Base-by-base conservation (phyloP, 2,888 invertebrate genomes). In the Phaonia tiefii region DNA sequence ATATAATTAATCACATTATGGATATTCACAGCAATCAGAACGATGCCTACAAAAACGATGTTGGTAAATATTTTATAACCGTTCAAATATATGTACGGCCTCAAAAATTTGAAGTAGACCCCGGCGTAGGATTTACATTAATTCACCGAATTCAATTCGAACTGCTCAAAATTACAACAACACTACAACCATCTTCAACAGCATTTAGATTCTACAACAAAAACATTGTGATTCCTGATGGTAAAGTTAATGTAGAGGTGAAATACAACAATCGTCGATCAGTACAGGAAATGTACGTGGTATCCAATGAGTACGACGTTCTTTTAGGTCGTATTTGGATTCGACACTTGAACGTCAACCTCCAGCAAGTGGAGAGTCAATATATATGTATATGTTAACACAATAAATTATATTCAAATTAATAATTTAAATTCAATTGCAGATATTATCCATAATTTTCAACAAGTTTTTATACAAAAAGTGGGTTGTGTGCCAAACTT, bases 241-340 rank as follows among this genome's bases (percentile, higher is more conserved):
- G 67, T 11, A 78, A 78, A 65, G 26, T 66, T 11, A 51, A 58
- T 11, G 78, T 73, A 0, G 39, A 69, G 10, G 69, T 69, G 20
- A 42, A 58, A 67, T 78, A 51, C 60, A 60, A 73, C 3, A 63
- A 66, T 26, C 37, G 25, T 37, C 11, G 20, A 10, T 51, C 54
- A 26, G 13, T 17, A 10, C 73, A 78, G 49, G 73, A 73, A 37
- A 65, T 78, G 39, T 78, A 78, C 13, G 15, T 79, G 13, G 74
- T 79, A 10, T 74, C 74, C 13, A 42, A 74, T 46, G 70, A 70
- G 15, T 75, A 70, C 44, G 46, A 63, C 10, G 70, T 70, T 10
- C 69, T 74, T n/a, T 67, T 79, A n/a, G 79, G 74, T 8, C 58
- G 79, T 44, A 51, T 42, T 2, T 79, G 75, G 79, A 75, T 75